Percentiles rank a stretch among this genome's conserved stretches.
Evolutionary conservation across 2,797 vertebrate genomes (phyloP).

Genomic region (Passerculus sandwichensis): DNA sequence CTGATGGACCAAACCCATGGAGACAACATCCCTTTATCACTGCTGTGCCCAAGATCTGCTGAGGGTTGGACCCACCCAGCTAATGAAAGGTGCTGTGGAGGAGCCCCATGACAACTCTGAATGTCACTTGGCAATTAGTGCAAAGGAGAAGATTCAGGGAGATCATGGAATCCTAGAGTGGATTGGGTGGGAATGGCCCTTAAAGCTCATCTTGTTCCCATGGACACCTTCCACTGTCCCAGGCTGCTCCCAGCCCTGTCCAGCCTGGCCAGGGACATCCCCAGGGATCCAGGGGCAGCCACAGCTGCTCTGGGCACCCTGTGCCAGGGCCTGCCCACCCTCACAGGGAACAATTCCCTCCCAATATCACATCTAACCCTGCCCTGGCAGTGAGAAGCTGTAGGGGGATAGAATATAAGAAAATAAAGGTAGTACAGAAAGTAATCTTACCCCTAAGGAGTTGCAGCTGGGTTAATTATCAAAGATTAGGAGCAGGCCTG

Average conservation of each 20-base stretch:
- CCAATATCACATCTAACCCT: accelerated
- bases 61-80: not conserved
- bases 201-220: not conserved
- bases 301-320: not conserved
- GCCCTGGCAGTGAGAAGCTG: not conserved
- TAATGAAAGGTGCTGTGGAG: accelerated
- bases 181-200: not conserved
- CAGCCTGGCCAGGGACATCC: accelerated
- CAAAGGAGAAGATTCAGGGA: not conserved
- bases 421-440: too few species aligned
- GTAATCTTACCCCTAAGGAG: too few species aligned
- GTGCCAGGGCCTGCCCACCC: not conserved
- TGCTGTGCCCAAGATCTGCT: not conserved
- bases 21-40: not conserved
- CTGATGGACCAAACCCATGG: not conserved
- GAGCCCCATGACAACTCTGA: not conserved
- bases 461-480: too few species aligned
- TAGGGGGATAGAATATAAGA: too few species aligned
- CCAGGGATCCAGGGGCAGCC: not conserved
- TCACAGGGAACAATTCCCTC: accelerated
- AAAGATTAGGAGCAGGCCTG: too few species aligned
- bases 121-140: accelerated
- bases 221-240: accelerated
- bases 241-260: accelerated
- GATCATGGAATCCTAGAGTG: not conserved